phyloP scores from a whole-genome alignment of 2,113 vertebrate genomes.

The Benitochromis conjunctus region DNA sequence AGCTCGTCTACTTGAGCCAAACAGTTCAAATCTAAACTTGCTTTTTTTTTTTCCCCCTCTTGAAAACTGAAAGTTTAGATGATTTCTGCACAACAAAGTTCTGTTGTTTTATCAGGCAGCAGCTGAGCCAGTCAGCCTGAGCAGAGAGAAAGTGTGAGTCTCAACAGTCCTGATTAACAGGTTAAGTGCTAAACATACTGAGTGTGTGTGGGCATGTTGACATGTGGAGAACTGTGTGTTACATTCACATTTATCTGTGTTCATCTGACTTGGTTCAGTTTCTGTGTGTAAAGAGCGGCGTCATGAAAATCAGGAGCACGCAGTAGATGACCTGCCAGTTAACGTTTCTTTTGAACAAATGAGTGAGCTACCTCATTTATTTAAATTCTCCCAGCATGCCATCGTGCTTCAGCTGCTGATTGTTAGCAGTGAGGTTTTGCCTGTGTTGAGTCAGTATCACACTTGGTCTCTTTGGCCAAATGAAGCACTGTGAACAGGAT shows the following conservation, averaged over 20 bases:
- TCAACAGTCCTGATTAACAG: not conserved
- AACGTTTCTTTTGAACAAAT: not conserved
- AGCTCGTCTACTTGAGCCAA: not conserved
- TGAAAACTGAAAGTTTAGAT: not conserved
- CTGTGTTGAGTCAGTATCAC: not conserved
- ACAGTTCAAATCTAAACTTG: not conserved
- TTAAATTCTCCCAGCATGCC: not conserved
- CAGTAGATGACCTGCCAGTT: not conserved
- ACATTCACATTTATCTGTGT: not conserved
- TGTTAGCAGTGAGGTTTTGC: not conserved
- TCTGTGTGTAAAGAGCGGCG: not conserved
- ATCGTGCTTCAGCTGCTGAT: not conserved
- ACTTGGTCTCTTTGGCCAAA: not conserved
- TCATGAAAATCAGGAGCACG: rapidly evolving
- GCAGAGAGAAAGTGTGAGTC: not conserved
- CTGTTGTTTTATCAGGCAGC: not conserved
- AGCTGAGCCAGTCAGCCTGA: not conserved
- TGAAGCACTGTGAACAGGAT: not conserved
- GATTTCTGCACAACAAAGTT: not conserved
- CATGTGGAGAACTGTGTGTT: too few species aligned
- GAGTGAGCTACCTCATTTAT: not conserved
- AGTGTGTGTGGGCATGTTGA: not conserved
- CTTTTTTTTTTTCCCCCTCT: too few species aligned
- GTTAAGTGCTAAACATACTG: not conserved
- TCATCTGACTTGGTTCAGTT: not conserved